These are phyloP conservation scores for Cephalopterus ornatus DNA, from an alignment of 2,113 vertebrate genomes.

Conservation along the genomic window DNA sequence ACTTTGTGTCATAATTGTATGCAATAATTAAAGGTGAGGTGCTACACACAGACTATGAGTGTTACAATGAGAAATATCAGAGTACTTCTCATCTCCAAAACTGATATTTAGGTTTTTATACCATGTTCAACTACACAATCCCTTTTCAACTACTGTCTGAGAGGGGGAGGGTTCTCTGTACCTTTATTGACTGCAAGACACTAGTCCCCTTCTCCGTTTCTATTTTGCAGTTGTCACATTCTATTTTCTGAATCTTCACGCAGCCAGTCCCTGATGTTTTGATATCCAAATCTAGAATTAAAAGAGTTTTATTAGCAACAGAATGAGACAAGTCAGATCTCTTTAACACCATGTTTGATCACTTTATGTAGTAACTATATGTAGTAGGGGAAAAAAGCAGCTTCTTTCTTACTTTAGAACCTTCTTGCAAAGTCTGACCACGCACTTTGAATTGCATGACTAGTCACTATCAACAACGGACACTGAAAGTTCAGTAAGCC, in stretches of 20 bases:
- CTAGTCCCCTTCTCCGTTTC: slow-evolving; percentile 85
- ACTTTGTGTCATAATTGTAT: neutral
- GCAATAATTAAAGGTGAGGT: neutral
- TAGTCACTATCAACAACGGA: neutral
- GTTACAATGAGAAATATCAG: neutral
- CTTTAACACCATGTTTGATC: neutral
- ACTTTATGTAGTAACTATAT: neutral
- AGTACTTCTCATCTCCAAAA: neutral
- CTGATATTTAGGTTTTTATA: neutral
- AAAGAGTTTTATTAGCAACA: slow-evolving; percentile 17
- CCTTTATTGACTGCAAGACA: slow-evolving; percentile 88
- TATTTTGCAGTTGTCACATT: slow-evolving; percentile 87
- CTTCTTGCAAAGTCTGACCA: neutral
- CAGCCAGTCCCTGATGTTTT: slow-evolving; percentile 79
- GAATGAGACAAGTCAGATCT: neutral
- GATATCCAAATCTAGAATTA: slow-evolving; percentile 86
- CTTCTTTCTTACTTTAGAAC: neutral
- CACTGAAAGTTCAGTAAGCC: neutral
- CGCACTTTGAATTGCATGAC: accelerated
- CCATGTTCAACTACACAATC: neutral
- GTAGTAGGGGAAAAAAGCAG: accelerated
- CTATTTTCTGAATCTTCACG: slow-evolving; percentile 86
- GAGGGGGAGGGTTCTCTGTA: slow-evolving; percentile 34
- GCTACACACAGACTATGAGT: neutral
- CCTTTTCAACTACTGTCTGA: neutral